Percentiles rank a stretch among this genome's conserved stretches.
Conservation (phyloP, 2,888 invertebrate genomes). For the Eilema griseolum region DNA sequence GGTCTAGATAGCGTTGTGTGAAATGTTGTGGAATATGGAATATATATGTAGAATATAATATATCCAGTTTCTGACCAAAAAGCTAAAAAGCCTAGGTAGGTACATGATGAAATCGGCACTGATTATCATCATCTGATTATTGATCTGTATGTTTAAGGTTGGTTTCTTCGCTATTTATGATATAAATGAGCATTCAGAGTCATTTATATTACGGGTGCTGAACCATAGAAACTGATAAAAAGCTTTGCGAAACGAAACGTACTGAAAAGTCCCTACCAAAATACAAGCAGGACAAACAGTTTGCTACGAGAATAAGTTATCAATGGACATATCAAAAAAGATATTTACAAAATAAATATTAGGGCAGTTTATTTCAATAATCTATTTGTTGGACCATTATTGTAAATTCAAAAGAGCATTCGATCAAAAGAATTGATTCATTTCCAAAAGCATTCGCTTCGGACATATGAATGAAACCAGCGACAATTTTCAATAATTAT, state of each 20-base stretch:
- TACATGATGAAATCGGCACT: too few species aligned
- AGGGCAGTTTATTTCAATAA: constrained; percentile 33
- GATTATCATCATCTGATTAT: too few species aligned
- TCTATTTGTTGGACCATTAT: constrained; percentile 35
- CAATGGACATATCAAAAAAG: constrained; percentile 25
- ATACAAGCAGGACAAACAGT: neutral
- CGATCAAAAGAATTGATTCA: constrained; percentile 41
- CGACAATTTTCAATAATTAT: constrained; percentile 55
- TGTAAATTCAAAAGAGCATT: constrained; percentile 44
- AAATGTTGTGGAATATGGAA: too few species aligned
- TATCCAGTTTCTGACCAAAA: neutral
- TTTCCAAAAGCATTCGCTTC: constrained; percentile 31
- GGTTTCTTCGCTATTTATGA: neutral
- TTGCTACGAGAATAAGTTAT: constrained; percentile 7
- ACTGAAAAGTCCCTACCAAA: neutral
- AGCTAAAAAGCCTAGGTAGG: too few species aligned
- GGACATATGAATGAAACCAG: constrained; percentile 41
- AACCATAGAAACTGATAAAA: neutral
- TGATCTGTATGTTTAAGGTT: neutral
- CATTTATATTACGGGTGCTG: too few species aligned
- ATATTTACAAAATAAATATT: constrained; percentile 42
- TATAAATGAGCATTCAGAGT: neutral
- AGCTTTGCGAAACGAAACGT: neutral
- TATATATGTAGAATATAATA: too few species aligned
- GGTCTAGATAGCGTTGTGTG: too few species aligned